Percentiles rank a stretch among this genome's conserved stretches.
Conservation (phyloP, 2,113 vertebrate species). For the Phainopepla nitens region DNA sequence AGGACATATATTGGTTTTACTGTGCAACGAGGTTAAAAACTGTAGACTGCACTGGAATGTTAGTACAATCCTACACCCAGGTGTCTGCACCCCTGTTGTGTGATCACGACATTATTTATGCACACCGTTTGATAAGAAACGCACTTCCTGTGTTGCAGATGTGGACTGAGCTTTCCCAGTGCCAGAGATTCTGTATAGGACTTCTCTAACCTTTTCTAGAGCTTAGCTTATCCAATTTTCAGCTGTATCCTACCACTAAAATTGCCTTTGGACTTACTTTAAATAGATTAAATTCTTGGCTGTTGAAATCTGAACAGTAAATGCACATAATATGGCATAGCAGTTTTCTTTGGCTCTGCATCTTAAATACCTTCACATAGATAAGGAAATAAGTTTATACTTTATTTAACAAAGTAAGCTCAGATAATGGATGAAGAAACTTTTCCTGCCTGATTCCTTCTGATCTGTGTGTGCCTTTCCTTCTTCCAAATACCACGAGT, state of each 20-base stretch:
- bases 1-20: background rate
- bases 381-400: background rate
- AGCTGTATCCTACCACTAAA: background rate
- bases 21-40: background rate
- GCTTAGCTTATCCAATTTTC: background rate
- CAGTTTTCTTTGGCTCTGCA: background rate
- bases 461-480: background rate
- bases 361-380: background rate
- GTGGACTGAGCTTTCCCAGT: background rate
- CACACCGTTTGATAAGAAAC: fast-evolving
- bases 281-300: background rate
- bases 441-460: background rate
- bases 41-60: background rate
- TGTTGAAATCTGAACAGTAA: background rate
- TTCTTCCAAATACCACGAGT: background rate
- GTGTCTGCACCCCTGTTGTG: background rate
- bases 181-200: background rate
- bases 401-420: background rate
- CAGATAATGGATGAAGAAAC: background rate
- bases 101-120: background rate
- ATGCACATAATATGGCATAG: background rate
- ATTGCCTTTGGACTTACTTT: background rate
- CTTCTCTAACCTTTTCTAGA: background rate
- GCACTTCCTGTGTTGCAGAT: background rate
- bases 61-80: fast-evolving